Evolutionary conservation across 1,140 invertebrate genomes (phyloP), one percentile per base, ranked within the genome.

Genomic region (Drosophila subobscura): DNA sequence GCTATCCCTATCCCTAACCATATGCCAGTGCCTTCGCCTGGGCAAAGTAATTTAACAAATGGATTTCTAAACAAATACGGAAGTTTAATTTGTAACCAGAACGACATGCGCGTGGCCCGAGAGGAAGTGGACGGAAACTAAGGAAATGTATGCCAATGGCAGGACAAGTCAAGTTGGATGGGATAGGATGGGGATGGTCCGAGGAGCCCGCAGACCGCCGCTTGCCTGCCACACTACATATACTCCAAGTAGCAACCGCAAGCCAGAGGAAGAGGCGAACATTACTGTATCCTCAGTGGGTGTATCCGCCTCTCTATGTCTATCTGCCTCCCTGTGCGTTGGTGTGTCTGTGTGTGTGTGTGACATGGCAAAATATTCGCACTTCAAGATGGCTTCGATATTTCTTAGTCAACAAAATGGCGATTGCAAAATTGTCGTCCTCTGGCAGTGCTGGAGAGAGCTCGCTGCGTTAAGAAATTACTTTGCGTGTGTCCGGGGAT

Each of bases 51-150:
- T 89, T 89, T 90, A 89, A 89, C 86, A 89, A 89, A 89, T 89
- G 86, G 86, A 89, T 89, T 89, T 89, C 86, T 81, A 86, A 89
- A 89, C 86, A 89, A 89, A 89, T 90, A 90, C 86, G 86, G 86
- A 89, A 81, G 85, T 89, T 89, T 89, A 89, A 89, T 89, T 89
- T 89, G 86, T 89, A 89, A 90, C 81, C 74, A 83, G 77, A 89
- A 84, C 84, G 83, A 88, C 84, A 84, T 61, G 84, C 75, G 71
- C 72, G 70, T 73, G 80, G 72, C 42, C 37, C 10, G 29, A 55
- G 44, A 53, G 51, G 58, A 57, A 58, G 64, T 60, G 41, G 50
- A 51, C 78, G 81, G 78, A 88, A 81, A 66, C 70, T 63, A 79
- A 86, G 83, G 78, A 86, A 88, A 86, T 86, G 83, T 86, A 72